Evolutionary conservation across 1,140 invertebrate species (phyloP).

Genomic region (Drosophila sulfurigaster): DNA sequence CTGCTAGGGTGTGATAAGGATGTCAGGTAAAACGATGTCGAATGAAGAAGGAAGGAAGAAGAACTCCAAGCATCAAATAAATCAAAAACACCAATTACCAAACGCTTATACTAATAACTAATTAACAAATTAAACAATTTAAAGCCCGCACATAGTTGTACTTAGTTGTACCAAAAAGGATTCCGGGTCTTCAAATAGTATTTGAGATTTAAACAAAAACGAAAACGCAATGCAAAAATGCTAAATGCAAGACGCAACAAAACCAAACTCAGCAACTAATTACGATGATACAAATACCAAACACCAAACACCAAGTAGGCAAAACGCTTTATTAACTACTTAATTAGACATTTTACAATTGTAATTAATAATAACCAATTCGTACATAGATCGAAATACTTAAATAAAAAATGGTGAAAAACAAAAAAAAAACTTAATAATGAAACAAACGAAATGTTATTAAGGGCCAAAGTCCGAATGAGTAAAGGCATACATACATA

Average conservation of each 20-base stretch:
- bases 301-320: slow-evolving; percentile 49
- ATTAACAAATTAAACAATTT: slow-evolving; percentile 10
- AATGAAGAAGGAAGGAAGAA: too few species aligned
- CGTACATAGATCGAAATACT: background rate
- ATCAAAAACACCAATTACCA: slow-evolving; percentile 43
- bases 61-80: slow-evolving; percentile 17
- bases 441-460: slow-evolving; percentile 11
- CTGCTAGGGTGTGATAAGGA: background rate
- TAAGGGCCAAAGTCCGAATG: background rate
- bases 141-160: slow-evolving; percentile 15
- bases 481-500: slow-evolving; percentile 13
- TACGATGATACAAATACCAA: slow-evolving; percentile 27
- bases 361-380: slow-evolving; percentile 29
- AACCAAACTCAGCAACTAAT: slow-evolving; percentile 47
- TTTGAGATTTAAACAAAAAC: slow-evolving; percentile 15
- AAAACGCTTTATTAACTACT: slow-evolving; percentile 38
- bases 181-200: slow-evolving; percentile 14
- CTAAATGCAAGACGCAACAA: slow-evolving; percentile 24
- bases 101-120: slow-evolving; percentile 35
- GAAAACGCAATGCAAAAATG: background rate
- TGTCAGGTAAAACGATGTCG: background rate
- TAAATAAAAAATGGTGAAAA: background rate
- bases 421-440: background rate
- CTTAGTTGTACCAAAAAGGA: slow-evolving; percentile 5
- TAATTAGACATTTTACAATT: slow-evolving; percentile 39